Base-by-base conservation (phyloP, 2,888 invertebrate genomes). In the Ormyrus pomaceus region DNA sequence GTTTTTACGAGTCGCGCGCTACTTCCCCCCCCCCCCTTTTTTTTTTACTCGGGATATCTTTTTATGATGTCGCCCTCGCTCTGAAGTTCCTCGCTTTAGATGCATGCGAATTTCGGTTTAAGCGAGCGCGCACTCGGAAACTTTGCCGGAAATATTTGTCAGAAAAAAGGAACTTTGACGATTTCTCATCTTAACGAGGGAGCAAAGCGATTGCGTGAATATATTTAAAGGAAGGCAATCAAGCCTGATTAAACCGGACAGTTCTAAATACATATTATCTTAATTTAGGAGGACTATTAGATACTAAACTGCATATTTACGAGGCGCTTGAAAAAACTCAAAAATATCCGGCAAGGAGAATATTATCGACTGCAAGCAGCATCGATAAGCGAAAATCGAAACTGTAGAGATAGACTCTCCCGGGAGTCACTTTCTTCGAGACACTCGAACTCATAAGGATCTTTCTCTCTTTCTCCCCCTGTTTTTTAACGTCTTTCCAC, bases 351-450 rank as follows among this genome's bases (percentile, higher is more conserved):
- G n/a, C 34, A n/a, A 9, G 68, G 45, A 68, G n/a, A n/a, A 75
- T 68, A 53, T 68, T 46, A 51, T 13, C 34, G 9, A 53, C 34
- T 34, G 34, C 10, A 59, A 56, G 55, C 55, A 55, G 45, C 48
- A 48, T 77, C 76, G 76, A 71, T 77, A 77, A 77, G 71, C 46
- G 65, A 77, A 77, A 72, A 66, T 72, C 13, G 59, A 71, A 66
- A 61, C 55, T 48, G 51, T 64, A 71, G 19, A 34, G 9, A 6
- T 11, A 7, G 11, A 11, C 8, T 34, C 34, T 34, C 34, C 34
- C 5, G 55, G 10, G 46, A 34, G 34, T 34, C 2, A 3, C 73
- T 73, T 64, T 73, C 46, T 48, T 64, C n/a, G 19, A 69, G 73
- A 73, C 50, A 50, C 56, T 68, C 62, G 13, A 53, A 51, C 56